A percentile compares a stretch with the other conserved stretches of the same genome.
Evolutionary conservation across 1,140 invertebrate genomes (phyloP).

Genomic region (Lucilia sericata): DNA sequence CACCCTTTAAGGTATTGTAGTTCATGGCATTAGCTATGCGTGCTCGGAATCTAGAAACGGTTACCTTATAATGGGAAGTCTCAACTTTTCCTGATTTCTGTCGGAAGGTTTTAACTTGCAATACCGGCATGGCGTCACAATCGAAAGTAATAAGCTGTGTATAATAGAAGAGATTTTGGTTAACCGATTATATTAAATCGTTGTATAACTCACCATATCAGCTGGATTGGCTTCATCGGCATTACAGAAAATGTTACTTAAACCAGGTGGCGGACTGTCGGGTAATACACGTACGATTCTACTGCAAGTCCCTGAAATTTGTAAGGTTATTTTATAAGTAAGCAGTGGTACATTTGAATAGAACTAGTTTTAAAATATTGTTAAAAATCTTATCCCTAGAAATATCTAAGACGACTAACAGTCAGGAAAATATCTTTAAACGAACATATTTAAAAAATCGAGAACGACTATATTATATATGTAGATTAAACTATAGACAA

Average conservation of each 20-base stretch:
- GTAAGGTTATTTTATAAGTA: no score
- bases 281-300: conserved; percentile 86
- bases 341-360: no score
- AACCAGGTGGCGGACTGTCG: conserved; percentile 79
- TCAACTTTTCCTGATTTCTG: conserved; percentile 85
- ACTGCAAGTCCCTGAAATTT: conserved; percentile 86
- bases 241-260: conserved; percentile 89
- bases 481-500: no score
- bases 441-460: no score
- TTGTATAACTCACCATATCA: conserved; percentile 58
- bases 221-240: conserved; percentile 65
- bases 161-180: not conserved
- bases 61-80: conserved; percentile 84
- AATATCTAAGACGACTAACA: no score
- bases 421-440: no score
- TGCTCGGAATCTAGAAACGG: conserved; percentile 82
- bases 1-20: conserved; percentile 81
- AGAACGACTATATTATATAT: no score
- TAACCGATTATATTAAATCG: not conserved
- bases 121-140: conserved; percentile 86
- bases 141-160: conserved; percentile 80
- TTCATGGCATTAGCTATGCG: conserved; percentile 83
- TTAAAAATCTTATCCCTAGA: no score
- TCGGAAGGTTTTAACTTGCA: conserved; percentile 86
- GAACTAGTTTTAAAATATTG: no score